Percentiles rank a stretch among this genome's conserved stretches.
Evolutionary conservation across 2,888 invertebrate genomes (phyloP).

Genomic region (Agriotes lineatus): DNA sequence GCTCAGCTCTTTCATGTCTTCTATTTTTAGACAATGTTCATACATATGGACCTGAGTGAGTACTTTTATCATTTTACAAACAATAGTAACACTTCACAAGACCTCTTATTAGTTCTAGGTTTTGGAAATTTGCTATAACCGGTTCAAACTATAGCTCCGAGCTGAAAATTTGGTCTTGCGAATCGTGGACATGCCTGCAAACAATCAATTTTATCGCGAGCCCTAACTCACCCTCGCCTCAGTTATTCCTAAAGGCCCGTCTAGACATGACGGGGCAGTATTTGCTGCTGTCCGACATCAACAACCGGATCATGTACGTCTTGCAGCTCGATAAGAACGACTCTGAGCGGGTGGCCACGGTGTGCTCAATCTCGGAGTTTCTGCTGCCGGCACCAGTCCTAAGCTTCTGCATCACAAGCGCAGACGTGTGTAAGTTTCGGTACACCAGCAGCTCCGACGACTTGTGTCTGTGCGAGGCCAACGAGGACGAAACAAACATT

Average conservation of each 20-base stretch:
- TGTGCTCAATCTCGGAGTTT: conserved; percentile 87
- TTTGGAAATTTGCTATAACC: conserved; percentile 97
- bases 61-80: conserved; percentile 47
- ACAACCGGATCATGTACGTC: conserved; percentile 86
- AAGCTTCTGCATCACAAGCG: conserved; percentile 89
- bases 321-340: conserved; percentile 78
- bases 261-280: conserved; percentile 89
- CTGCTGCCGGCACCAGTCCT: conserved; percentile 88
- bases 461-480: conserved; percentile 69
- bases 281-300: conserved; percentile 89
- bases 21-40: conserved; percentile 95
- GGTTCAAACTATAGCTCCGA: conserved; percentile 91
- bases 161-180: conserved; percentile 94
- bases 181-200: conserved; percentile 95
- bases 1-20: conserved; percentile 87
- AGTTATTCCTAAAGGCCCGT: conserved; percentile 77
- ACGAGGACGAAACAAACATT: conserved; percentile 70
- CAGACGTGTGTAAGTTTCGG: conserved; percentile 70
- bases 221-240: conserved; percentile 62
- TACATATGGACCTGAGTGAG: conserved; percentile 82
- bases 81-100: neutral
- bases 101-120: conserved; percentile 71
- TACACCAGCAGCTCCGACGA: conserved; percentile 69
- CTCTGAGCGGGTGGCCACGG: conserved; percentile 73
- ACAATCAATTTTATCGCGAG: conserved; percentile 78